These are phyloP conservation scores for Pseudomugil tenellus DNA, from an alignment of 2,797 vertebrate genomes.

Conservation along the genomic window DNA sequence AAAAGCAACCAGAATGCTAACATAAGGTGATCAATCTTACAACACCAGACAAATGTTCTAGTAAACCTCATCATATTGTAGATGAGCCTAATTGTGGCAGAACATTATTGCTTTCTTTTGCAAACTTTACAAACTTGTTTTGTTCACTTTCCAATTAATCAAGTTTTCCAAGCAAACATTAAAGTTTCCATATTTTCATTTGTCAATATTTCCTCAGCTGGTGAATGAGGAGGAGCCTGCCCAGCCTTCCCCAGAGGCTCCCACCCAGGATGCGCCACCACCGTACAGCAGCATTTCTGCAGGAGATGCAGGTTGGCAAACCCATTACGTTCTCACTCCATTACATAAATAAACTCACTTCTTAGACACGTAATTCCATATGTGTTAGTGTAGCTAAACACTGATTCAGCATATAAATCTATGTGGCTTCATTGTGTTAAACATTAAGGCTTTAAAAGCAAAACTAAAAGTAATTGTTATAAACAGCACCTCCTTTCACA, in stretches of 20 bases:
- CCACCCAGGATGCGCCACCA: slow-evolving; percentile 87
- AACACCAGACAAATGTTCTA: not conserved
- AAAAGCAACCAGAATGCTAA: not conserved
- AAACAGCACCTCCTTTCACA: not conserved
- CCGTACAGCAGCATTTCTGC: slow-evolving; percentile 93
- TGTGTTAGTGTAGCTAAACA: not conserved
- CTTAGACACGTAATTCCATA: not conserved
- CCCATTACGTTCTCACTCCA: not conserved
- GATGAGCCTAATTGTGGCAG: not conserved
- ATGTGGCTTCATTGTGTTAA: not conserved
- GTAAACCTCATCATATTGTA: not conserved
- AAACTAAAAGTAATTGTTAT: not conserved
- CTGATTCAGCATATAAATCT: not conserved
- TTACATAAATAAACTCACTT: not conserved
- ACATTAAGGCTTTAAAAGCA: not conserved
- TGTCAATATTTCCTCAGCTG: slow-evolving; percentile 80
- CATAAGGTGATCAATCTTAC: not conserved
- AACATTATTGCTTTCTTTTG: not conserved
- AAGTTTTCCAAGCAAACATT: not conserved
- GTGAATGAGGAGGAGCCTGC: slow-evolving; percentile 92
- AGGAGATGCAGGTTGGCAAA: slow-evolving; percentile 85
- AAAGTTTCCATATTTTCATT: not conserved
- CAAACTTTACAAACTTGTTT: not conserved
- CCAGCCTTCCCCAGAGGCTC: slow-evolving; percentile 77
- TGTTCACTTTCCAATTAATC: not conserved